Evolutionary conservation across 2,888 invertebrate genomes (phyloP).

Genomic region (Lasiommata megera): DNA sequence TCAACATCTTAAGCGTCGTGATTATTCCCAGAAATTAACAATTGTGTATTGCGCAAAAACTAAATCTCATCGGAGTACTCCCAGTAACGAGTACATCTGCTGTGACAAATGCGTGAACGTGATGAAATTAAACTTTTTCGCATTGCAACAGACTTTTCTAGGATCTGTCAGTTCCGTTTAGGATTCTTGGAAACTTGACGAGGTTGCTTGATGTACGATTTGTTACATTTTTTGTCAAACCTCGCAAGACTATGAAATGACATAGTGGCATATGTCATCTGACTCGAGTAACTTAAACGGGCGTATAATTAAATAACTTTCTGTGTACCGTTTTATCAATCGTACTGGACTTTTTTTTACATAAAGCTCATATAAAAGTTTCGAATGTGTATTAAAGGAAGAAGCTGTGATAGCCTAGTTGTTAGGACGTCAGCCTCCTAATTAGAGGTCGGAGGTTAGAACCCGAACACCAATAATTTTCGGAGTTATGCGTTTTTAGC

Average conservation of each 20-base stretch:
- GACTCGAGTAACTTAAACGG: background rate
- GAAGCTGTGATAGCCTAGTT: no score
- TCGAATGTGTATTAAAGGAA: no score
- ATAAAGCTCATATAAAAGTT: no score
- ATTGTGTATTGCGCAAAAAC: slow-evolving; percentile 3
- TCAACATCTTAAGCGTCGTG: background rate
- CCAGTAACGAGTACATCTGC: background rate
- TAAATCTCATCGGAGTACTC: slow-evolving; percentile 8
- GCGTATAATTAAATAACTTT: slow-evolving; percentile 12
- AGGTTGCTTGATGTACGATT: background rate
- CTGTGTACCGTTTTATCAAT: background rate
- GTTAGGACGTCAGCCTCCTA: no score
- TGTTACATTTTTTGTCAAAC: background rate
- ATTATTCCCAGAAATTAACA: background rate
- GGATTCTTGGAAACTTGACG: slow-evolving; percentile 2
- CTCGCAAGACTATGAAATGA: background rate
- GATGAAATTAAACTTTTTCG: slow-evolving; percentile 16
- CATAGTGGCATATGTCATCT: background rate
- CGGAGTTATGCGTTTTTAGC: no score
- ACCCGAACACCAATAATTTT: no score
- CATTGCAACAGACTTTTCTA: slow-evolving; percentile 5
- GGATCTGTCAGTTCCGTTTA: slow-evolving; percentile 10
- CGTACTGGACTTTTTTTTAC: background rate
- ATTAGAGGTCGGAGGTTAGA: no score
- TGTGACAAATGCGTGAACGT: slow-evolving; percentile 17